Percentiles rank a stretch among this genome's conserved stretches.
Evolutionary conservation across 2,113 vertebrate species (phyloP).

Genomic region (Scartelaos histophorus): DNA sequence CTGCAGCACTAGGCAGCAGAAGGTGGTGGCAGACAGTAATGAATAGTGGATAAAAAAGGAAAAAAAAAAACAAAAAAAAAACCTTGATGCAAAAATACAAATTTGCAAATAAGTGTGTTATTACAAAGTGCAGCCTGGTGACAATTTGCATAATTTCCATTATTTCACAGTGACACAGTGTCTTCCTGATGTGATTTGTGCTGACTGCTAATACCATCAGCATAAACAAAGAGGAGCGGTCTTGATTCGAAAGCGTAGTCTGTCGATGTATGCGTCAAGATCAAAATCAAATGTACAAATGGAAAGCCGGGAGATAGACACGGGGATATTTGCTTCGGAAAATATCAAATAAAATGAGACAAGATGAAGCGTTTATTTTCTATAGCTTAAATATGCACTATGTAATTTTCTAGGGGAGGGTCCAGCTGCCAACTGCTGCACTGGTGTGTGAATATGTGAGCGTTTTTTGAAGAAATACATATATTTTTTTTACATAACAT

Average conservation of each 20-base stretch:
- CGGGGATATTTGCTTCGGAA: neutral
- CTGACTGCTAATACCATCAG: conserved; percentile 75
- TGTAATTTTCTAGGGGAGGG: conserved; percentile 13
- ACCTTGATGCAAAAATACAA: conserved; percentile 62
- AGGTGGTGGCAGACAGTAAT: conserved; percentile 62
- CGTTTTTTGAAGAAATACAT: too few relatives aligned
- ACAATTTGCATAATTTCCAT: conserved; percentile 77
- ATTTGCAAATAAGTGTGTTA: conserved; percentile 67
- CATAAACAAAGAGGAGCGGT: conserved; percentile 66
- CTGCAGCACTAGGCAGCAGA: conserved; percentile 51
- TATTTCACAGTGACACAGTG: conserved; percentile 72
- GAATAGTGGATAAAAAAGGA: conserved; percentile 51
- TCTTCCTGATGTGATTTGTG: conserved; percentile 73
- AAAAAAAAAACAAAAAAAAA: conserved; percentile 35
- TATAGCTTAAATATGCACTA: neutral
- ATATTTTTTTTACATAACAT: too few relatives aligned
- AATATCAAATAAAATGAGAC: neutral
- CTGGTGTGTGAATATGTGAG: too few relatives aligned
- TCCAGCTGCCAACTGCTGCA: too few relatives aligned
- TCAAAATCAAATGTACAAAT: conserved; percentile 18
- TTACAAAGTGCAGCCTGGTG: conserved; percentile 61
- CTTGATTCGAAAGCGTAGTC: conserved; percentile 41
- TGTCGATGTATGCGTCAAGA: conserved; percentile 45
- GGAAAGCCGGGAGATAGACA: neutral
- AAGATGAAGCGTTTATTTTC: neutral